phyloP scores from a whole-genome alignment of 2,113 vertebrate genomes.

The Motacilla alba region DNA sequence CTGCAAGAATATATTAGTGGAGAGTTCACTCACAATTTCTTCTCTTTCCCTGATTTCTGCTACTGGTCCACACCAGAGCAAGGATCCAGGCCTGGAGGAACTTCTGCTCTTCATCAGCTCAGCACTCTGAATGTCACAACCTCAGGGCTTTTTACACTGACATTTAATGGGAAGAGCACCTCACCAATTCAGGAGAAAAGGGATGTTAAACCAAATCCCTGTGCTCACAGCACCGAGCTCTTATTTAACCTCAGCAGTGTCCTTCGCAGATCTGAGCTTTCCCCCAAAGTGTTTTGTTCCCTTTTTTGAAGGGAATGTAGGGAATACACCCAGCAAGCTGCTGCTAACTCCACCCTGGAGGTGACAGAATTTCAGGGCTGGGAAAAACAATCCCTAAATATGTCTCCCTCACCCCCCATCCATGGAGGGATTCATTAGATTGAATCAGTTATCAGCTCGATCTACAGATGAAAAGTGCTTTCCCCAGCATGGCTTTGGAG shows the following conservation, averaged over 20 bases:
- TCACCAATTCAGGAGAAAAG: not conserved
- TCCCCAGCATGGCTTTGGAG: not conserved
- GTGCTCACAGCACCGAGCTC: fast-evolving
- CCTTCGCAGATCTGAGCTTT: not conserved
- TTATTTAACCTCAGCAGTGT: not conserved
- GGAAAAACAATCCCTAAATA: not conserved
- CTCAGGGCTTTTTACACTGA: not conserved
- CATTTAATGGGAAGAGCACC: not conserved
- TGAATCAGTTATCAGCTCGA: not conserved
- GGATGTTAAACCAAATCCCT: not conserved
- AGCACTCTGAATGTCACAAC: not conserved
- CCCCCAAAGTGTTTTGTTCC: not conserved
- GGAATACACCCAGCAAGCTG: not conserved
- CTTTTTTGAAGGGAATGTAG: not conserved
- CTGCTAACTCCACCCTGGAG: not conserved
- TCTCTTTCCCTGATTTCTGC: not conserved
- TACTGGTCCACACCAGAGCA: not conserved
- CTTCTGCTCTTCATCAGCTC: not conserved
- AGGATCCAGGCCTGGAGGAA: not conserved
- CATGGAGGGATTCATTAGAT: not conserved
- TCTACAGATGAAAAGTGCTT: not conserved
- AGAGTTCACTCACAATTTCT: not conserved
- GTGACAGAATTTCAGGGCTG: not conserved
- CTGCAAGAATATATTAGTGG: not conserved
- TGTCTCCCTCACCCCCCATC: not conserved